These are phyloP conservation scores for Phycodurus eques DNA, from an alignment of 2,113 vertebrate genomes.

Conservation along the genomic window DNA sequence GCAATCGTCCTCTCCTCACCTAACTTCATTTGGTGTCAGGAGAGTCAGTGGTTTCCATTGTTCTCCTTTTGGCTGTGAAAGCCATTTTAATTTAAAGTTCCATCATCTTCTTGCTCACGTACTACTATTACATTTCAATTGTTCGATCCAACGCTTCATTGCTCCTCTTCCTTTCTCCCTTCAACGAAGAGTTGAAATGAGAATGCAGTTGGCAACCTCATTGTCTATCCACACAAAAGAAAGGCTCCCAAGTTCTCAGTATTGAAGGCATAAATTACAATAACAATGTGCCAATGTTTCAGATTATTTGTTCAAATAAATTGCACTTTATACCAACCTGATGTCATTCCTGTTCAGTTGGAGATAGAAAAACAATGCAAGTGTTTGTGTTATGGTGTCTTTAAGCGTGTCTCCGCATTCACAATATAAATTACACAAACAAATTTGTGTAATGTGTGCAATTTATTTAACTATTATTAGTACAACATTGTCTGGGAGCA, in stretches of 20 bases:
- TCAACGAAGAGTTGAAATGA: constrained; percentile 3
- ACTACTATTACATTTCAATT: constrained; percentile 12
- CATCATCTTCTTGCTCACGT: not conserved
- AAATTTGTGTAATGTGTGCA: not conserved
- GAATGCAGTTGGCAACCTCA: not conserved
- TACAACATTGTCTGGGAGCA: not conserved
- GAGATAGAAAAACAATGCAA: not conserved
- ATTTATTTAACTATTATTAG: not conserved
- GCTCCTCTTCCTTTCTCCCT: not conserved
- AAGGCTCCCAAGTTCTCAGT: not conserved
- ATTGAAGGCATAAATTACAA: not conserved
- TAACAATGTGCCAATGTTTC: not conserved
- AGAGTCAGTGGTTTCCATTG: not conserved
- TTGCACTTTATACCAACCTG: not conserved
- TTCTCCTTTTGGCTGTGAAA: not conserved
- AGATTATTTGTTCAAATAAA: not conserved
- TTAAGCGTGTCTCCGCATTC: not conserved
- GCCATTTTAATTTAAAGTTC: not conserved
- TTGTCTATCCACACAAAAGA: not conserved
- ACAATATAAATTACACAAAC: not conserved
- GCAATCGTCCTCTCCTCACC: not conserved
- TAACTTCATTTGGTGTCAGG: not conserved
- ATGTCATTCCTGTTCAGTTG: not conserved
- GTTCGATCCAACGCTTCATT: constrained; percentile 1
- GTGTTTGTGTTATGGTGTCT: not conserved